A percentile compares a stretch with the other conserved stretches of the same genome.
phyloP scores from a whole-genome alignment of 2,888 invertebrate species.

The Ariolimax columbianus region DNA sequence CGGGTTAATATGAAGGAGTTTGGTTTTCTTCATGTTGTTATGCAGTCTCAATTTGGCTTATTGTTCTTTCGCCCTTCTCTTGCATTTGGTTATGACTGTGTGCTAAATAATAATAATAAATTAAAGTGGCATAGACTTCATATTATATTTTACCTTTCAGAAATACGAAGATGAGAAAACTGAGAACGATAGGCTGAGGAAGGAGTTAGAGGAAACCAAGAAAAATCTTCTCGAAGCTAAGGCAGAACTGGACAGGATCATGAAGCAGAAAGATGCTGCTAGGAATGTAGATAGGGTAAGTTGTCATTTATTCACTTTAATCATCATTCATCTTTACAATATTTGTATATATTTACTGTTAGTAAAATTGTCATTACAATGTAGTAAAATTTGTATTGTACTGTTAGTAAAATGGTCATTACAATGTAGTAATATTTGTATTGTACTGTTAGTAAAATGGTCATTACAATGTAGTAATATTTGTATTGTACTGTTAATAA shows the following conservation, averaged over 20 bases:
- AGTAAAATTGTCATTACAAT: constrained; percentile 1
- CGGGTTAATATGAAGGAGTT: too few species aligned
- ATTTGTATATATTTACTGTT: too few species aligned
- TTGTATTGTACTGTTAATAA: too few species aligned
- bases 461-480: constrained; percentile 8
- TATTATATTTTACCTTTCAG: constrained; percentile 73
- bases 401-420: background rate
- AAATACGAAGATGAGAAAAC: constrained; percentile 92
- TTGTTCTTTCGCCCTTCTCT: too few species aligned
- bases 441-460: constrained; percentile 80
- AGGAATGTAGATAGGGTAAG: constrained; percentile 80
- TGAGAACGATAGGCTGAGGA: constrained; percentile 89
- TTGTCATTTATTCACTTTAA: background rate
- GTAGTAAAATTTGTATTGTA: too few species aligned
- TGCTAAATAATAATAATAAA: too few species aligned
- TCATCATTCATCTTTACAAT: background rate
- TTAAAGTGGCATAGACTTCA: too few species aligned
- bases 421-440: too few species aligned
- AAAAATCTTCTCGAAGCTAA: constrained; percentile 82
- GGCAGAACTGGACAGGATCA: constrained; percentile 67
- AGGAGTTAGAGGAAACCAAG: constrained; percentile 85
- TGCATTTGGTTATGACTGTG: too few species aligned
- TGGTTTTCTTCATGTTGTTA: too few species aligned
- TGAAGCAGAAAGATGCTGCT: constrained; percentile 62
- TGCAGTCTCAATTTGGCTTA: too few species aligned